A percentile compares a stretch with the other conserved stretches of the same genome.
These are phyloP conservation scores for Tetanocera ferruginea DNA, from an alignment of 2,888 invertebrate species.

Conservation along the genomic window DNA sequence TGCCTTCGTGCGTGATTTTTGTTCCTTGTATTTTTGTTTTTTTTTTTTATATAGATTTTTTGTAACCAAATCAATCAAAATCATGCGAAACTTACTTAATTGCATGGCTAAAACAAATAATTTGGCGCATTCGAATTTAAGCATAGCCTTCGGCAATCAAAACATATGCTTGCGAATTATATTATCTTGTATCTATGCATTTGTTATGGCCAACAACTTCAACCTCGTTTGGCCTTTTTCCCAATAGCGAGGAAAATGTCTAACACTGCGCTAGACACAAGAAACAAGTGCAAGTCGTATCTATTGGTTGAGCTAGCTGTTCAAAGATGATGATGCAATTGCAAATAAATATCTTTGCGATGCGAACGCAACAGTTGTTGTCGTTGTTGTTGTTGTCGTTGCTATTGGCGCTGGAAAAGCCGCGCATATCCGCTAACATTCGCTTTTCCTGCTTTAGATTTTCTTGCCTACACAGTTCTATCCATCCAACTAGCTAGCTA, in stretches of 20 bases:
- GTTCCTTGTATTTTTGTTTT: too few species aligned
- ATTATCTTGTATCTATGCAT: background rate
- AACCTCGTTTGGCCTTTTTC: background rate
- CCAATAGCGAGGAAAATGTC: background rate
- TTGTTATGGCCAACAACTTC: background rate
- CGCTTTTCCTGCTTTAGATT: conserved; percentile 2
- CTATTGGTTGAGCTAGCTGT: background rate
- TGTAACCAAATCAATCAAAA: background rate
- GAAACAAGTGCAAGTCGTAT: background rate
- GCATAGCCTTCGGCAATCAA: too few species aligned
- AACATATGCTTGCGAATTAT: background rate
- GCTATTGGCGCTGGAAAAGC: background rate
- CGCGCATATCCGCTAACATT: background rate
- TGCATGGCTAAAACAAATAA: background rate
- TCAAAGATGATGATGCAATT: background rate
- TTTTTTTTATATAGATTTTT: too few species aligned
- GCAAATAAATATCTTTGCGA: too few species aligned
- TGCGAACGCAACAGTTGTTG: too few species aligned
- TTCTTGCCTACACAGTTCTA: background rate
- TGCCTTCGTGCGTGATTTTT: too few species aligned
- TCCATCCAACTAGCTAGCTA: too few species aligned
- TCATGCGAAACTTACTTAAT: background rate
- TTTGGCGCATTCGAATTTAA: background rate
- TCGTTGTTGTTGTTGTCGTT: too few species aligned
- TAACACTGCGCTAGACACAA: background rate